Base-by-base conservation (phyloP, 2,797 vertebrate genomes). In the Selene dorsalis region DNA sequence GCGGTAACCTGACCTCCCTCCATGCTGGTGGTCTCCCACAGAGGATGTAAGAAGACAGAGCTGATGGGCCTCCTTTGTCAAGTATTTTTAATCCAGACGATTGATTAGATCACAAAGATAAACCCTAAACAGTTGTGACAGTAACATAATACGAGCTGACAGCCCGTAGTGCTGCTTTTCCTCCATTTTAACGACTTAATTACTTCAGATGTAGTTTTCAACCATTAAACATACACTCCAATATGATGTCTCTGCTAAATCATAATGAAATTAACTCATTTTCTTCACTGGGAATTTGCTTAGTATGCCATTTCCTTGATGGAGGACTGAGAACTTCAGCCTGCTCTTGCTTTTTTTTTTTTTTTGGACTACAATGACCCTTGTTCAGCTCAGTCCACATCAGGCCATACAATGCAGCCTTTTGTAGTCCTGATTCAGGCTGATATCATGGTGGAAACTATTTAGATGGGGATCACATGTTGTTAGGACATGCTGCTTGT, bases 391-490 rank as follows among this genome's bases (percentile, higher is more conserved):
- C 63, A 47, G 83, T 81, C 84, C 78, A 73, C 90, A 79, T 88
- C 82, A 79, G 77, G 60, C 79, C 63, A 28, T 69, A 96, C 94
- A 95, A 94, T 93, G 92, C 91, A 76, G 82, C 75, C 90, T 91
- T 94, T 92, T 95, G 92, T 95, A 28, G 79, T 68, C 69, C 62
- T 87, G 92, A 92, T 92, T 93, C 83, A 93, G 89, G 91, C 93
- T 95, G 94, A 94, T 95, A 94, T 95, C 94, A 94, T 91, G 92
- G 90, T 95, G 94, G 94, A 94, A 95, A 95, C 89, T 95, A 94
- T 94, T 94, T 92, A 87, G 88, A 94, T 89, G 92, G 74, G 72
- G 88, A 94, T 96, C 94, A 94, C 94, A 95, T 95, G 95, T 93
- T 94, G 92, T 92, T 82, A 84, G 88, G 86, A 84, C 90, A 88